These are phyloP conservation scores for Lagocephalus sceleratus DNA, from an alignment of 2,797 vertebrate genomes.

Conservation along the genomic window DNA sequence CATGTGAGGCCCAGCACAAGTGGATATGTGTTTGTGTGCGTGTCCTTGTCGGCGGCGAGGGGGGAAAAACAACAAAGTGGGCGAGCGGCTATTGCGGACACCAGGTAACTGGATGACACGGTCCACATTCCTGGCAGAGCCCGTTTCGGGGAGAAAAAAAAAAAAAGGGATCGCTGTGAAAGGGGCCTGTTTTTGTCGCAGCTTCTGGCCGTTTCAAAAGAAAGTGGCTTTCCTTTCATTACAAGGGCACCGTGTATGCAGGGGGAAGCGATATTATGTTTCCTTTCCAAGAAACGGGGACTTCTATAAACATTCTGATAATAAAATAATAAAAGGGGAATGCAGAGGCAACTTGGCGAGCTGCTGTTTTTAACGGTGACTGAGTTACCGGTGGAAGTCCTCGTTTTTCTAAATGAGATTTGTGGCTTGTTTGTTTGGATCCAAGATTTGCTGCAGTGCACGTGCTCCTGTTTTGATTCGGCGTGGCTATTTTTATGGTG, in stretches of 20 bases:
- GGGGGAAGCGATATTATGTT: conserved; percentile 2
- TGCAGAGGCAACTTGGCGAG: not conserved
- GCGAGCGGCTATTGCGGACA: conserved; percentile 44
- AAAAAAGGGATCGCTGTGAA: conserved; percentile 47
- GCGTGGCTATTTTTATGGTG: conserved; percentile 15
- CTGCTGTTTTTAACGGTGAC: too few relatives aligned
- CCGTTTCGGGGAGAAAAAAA: too few relatives aligned
- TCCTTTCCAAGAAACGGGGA: conserved; percentile 1
- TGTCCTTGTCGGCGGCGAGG: conserved; percentile 36
- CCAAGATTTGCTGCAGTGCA: not conserved
- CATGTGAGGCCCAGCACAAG: conserved; percentile 45
- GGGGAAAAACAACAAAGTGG: conserved; percentile 50
- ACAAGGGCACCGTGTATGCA: conserved; percentile 12
- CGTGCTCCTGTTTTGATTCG: conserved; percentile 1
- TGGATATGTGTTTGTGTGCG: conserved; percentile 25
- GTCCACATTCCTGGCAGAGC: conserved; percentile 51
- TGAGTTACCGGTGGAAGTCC: too few relatives aligned
- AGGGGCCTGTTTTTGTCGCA: conserved; percentile 46
- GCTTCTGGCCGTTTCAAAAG: conserved; percentile 27
- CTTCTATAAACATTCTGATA: not conserved
- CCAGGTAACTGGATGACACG: conserved; percentile 65
- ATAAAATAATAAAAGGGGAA: conserved; percentile 21
- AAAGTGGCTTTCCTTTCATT: conserved; percentile 45
- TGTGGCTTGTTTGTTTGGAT: not conserved
- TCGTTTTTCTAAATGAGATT: not conserved